These are phyloP conservation scores for Microcebus lehilahytsara DNA, from an alignment of 2,113 vertebrate species.

Conservation along the genomic window DNA sequence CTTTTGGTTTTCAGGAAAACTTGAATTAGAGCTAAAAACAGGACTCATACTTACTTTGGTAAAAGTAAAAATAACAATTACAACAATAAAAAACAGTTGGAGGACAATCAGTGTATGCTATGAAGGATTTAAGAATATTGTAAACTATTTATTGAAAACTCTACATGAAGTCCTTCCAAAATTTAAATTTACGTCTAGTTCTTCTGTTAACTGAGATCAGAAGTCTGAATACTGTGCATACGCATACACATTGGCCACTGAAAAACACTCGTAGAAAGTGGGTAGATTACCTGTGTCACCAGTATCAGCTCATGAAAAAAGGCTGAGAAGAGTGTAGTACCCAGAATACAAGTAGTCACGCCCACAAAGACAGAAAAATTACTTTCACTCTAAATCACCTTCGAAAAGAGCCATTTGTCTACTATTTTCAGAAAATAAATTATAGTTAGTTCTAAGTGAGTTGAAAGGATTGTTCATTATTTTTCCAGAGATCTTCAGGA, in stretches of 20 bases:
- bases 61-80: conserved; percentile 22
- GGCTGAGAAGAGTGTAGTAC: neutral
- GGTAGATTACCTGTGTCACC: neutral
- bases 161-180: neutral
- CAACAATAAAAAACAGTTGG: neutral
- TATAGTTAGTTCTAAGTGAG: neutral
- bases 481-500: neutral
- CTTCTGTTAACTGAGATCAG: neutral
- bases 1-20: neutral
- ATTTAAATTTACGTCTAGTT: neutral
- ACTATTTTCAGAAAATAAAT: neutral
- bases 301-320: neutral
- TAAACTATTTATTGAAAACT: neutral
- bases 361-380: neutral
- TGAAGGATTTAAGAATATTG: neutral
- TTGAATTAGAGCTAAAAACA: neutral
- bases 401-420: neutral
- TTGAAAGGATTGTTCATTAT: neutral
- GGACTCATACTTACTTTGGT: neutral
- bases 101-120: neutral
- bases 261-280: neutral
- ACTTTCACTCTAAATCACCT: neutral
- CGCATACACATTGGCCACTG: neutral
- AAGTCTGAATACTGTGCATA: neutral
- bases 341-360: neutral